Evolutionary conservation across 1,140 invertebrate genomes (phyloP).

Genomic region (Epicauta chinensis): DNA sequence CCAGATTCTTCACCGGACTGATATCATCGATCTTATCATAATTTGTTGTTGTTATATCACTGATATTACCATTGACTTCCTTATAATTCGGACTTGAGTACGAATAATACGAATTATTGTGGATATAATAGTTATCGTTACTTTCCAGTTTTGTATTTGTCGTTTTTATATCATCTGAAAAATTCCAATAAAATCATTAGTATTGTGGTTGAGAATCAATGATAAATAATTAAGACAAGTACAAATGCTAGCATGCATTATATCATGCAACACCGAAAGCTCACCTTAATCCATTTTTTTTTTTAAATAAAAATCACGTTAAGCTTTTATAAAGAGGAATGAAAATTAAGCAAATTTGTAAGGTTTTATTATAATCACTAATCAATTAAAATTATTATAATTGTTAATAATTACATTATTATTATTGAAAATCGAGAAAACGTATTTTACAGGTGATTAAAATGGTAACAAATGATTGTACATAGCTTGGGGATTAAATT

Average conservation of each 20-base stretch:
- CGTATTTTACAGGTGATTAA: slow-evolving; percentile 26
- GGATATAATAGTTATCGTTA: slow-evolving; percentile 16
- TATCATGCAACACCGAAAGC: slow-evolving; percentile 1
- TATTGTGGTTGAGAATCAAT: too few species aligned
- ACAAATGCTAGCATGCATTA: not conserved
- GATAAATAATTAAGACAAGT: too few species aligned
- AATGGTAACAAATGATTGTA: slow-evolving; percentile 27
- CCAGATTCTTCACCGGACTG: slow-evolving; percentile 26
- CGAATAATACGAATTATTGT: slow-evolving; percentile 34
- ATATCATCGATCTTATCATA: slow-evolving; percentile 26
- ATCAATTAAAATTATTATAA: too few species aligned
- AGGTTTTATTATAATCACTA: too few species aligned
- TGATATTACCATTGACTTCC: slow-evolving; percentile 29
- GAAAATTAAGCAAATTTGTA: slow-evolving; percentile 21
- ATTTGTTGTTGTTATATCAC: slow-evolving; percentile 25
- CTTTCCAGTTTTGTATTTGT: slow-evolving; percentile 17
- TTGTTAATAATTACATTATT: not conserved
- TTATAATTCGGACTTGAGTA: slow-evolving; percentile 30
- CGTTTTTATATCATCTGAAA: slow-evolving; percentile 27
- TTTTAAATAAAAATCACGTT: not conserved
- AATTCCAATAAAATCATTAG: slow-evolving; percentile 2
- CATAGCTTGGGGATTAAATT: slow-evolving; percentile 22
- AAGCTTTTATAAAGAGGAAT: slow-evolving; percentile 13
- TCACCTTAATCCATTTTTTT: slow-evolving; percentile 11
- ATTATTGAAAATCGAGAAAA: not conserved